A percentile compares a stretch with the other conserved stretches of the same genome.
Conservation (phyloP, 2,888 invertebrate genomes). For the Ormyrus nitidulus region DNA sequence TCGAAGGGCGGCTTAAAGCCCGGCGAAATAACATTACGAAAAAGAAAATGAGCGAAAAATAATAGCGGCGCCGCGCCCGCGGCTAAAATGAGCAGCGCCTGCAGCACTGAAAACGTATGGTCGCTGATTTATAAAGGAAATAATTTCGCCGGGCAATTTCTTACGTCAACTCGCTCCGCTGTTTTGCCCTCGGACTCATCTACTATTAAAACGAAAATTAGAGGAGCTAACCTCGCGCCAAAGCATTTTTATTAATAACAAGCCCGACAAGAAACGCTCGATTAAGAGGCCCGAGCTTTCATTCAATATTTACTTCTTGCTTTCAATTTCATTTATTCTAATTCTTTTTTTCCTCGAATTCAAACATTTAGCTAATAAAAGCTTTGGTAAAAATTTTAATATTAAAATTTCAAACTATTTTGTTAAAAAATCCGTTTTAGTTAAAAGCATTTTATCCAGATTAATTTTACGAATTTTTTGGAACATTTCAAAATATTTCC, state of each 20-base stretch:
- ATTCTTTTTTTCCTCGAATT: neutral
- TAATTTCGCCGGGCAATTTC: slow-evolving; percentile 71
- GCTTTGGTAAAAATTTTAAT: no score
- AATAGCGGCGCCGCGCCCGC: slow-evolving; percentile 23
- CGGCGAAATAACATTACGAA: slow-evolving; percentile 1
- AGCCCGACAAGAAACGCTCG: no score
- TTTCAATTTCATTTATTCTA: neutral
- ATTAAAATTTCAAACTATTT: no score
- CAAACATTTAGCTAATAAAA: no score
- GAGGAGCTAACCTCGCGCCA: neutral
- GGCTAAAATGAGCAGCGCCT: slow-evolving; percentile 39
- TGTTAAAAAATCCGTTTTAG: no score
- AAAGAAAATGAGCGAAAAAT: slow-evolving; percentile 51
- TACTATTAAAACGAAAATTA: slow-evolving; percentile 43
- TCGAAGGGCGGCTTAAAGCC: neutral
- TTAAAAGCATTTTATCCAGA: no score
- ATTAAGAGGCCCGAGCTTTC: no score
- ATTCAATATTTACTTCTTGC: neutral
- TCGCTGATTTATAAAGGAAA: slow-evolving; percentile 73
- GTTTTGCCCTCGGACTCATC: slow-evolving; percentile 18
- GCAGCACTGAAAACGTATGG: slow-evolving; percentile 67
- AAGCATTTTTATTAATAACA: neutral
- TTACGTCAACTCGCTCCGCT: slow-evolving; percentile 60
- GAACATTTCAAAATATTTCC: no score
- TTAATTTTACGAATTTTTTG: no score